Evolutionary conservation across 2,888 invertebrate species (phyloP).

Genomic region (Pasiphila rectangulata): DNA sequence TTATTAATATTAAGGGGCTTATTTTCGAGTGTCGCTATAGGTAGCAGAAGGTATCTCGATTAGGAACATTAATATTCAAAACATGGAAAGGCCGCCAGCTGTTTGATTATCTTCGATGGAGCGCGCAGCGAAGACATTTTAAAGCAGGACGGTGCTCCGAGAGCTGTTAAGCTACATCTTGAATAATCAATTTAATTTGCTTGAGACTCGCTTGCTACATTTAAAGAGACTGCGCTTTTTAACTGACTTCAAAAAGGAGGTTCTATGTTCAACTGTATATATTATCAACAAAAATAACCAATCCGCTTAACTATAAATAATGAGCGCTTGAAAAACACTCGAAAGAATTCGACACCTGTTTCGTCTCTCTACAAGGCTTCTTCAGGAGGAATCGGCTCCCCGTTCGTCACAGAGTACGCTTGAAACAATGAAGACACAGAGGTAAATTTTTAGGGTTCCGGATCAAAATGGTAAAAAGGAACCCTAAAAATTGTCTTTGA

Average conservation of each 20-base stretch:
- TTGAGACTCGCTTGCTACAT: conserved; percentile 13
- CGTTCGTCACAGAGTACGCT: too few relatives aligned
- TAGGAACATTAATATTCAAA: conserved; percentile 61
- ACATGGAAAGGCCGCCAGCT: conserved; percentile 54
- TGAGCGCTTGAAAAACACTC: too few relatives aligned
- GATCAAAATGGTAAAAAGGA: too few relatives aligned
- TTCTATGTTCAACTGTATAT: not conserved
- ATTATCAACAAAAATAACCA: too few relatives aligned
- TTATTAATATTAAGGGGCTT: conserved; percentile 34
- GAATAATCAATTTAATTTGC: conserved; percentile 46
- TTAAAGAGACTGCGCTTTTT: not conserved
- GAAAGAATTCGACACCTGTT: too few relatives aligned
- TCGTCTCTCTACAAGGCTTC: too few relatives aligned
- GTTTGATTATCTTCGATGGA: conserved; percentile 63
- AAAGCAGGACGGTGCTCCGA: conserved; percentile 49
- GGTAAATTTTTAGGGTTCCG: too few relatives aligned
- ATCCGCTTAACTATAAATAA: too few relatives aligned
- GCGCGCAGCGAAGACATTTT: conserved; percentile 51
- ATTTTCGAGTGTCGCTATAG: conserved; percentile 31
- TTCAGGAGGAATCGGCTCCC: too few relatives aligned
- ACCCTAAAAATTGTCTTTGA: too few relatives aligned
- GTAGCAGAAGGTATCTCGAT: conserved; percentile 43
- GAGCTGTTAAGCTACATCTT: conserved; percentile 47
- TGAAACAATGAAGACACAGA: too few relatives aligned
- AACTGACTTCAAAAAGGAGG: not conserved